Evolutionary conservation across 2,113 vertebrate genomes (phyloP).

Genomic region (Arothron firmamentum): DNA sequence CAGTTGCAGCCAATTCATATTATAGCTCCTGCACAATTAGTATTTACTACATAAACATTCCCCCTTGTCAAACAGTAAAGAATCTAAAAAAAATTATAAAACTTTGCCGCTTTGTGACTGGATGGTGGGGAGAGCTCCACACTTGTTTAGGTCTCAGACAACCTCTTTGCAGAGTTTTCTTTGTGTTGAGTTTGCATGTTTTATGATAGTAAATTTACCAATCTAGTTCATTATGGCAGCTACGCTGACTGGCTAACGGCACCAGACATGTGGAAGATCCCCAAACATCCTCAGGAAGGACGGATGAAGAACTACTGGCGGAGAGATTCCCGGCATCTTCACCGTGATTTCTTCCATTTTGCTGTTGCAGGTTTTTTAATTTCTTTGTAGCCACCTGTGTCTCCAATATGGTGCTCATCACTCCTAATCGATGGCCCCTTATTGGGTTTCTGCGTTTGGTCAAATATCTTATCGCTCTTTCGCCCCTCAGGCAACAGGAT

Average conservation of each 20-base stretch:
- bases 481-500: slow-evolving; percentile 66
- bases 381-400: slow-evolving; percentile 69
- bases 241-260: too few species aligned
- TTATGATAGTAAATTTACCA: too few species aligned
- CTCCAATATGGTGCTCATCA: slow-evolving; percentile 70
- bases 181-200: too few species aligned
- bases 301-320: slow-evolving; percentile 21
- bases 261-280: too few species aligned
- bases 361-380: slow-evolving; percentile 68
- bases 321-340: slow-evolving; percentile 31
- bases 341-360: slow-evolving; percentile 57
- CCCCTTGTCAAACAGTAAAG: slow-evolving; percentile 55
- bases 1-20: slow-evolving; percentile 74
- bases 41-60: slow-evolving; percentile 67
- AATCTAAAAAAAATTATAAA: slow-evolving; percentile 37
- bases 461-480: slow-evolving; percentile 68
- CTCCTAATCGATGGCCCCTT: slow-evolving; percentile 76
- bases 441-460: slow-evolving; percentile 76
- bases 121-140: slow-evolving; percentile 12
- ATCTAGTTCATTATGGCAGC: too few species aligned
- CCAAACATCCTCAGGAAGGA: background rate
- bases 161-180: too few species aligned
- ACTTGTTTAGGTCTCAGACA: slow-evolving; percentile 13
- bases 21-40: slow-evolving; percentile 61
- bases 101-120: slow-evolving; percentile 37